Evolutionary conservation across 2,888 invertebrate genomes (phyloP).

Genomic region (Gymnoscelis rufifasciata): DNA sequence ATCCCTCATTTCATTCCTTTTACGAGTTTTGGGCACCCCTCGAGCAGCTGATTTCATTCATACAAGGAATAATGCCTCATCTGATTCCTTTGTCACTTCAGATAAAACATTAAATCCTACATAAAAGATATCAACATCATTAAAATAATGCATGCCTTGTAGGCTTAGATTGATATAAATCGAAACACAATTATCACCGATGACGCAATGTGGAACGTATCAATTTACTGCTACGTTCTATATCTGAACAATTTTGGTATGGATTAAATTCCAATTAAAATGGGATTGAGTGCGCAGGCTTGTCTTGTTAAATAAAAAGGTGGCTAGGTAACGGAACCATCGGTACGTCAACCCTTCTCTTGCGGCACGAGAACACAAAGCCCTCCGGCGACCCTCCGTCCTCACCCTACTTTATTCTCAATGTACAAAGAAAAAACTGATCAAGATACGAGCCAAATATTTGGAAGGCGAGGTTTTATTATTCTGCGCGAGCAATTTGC

Average conservation of each 20-base stretch:
- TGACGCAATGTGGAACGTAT: constrained; percentile 12
- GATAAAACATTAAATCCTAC: too few relatives aligned
- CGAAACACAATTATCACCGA: background rate
- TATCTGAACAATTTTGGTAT: background rate
- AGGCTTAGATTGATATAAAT: background rate
- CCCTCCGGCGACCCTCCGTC: constrained; percentile 42
- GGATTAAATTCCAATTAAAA: constrained; percentile 44
- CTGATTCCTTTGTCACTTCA: background rate
- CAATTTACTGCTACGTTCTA: constrained; percentile 12
- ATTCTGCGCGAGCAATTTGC: constrained; percentile 43
- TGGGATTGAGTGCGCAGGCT: constrained; percentile 29
- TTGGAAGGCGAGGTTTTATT: constrained; percentile 45
- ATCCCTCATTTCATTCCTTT: constrained; percentile 45
- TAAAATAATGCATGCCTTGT: too few relatives aligned
- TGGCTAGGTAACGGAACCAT: constrained; percentile 13
- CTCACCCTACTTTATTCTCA: constrained; percentile 49
- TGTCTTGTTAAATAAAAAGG: constrained; percentile 12
- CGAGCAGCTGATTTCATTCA: constrained; percentile 66
- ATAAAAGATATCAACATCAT: too few relatives aligned
- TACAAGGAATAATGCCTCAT: constrained; percentile 24
- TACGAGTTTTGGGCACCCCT: constrained; percentile 35
- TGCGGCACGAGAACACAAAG: constrained; percentile 45
- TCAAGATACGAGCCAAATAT: constrained; percentile 51
- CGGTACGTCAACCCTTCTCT: constrained; percentile 59
- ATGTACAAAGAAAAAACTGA: constrained; percentile 55